Percentiles rank a stretch among this genome's conserved stretches.
Conservation (phyloP, 2,797 vertebrate genomes). For the Serranus cabrilla region DNA sequence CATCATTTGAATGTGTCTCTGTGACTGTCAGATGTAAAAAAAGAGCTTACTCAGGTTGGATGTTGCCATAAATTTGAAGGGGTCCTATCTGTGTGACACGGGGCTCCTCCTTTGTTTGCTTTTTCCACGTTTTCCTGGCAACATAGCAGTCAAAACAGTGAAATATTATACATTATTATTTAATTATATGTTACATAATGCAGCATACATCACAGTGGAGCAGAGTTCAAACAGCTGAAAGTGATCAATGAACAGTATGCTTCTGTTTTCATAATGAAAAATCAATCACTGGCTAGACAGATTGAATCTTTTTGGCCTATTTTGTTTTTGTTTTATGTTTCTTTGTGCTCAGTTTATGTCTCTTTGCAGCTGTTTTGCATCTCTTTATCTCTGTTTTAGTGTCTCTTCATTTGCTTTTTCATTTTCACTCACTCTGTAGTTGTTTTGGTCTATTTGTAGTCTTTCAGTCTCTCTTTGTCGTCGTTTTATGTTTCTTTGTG, state of each 20-base stretch:
- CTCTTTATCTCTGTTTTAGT: too few species aligned
- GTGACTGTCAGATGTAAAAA: background rate
- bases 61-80: constrained; percentile 61
- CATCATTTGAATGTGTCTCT: background rate
- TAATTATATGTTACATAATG: constrained; percentile 12
- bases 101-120: constrained; percentile 37
- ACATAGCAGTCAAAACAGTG: constrained; percentile 28
- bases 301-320: too few species aligned
- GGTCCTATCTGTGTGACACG: constrained; percentile 55
- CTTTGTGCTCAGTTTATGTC: too few species aligned
- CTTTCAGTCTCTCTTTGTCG: too few species aligned
- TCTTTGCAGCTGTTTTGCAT: too few species aligned
- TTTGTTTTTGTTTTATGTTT: too few species aligned
- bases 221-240: constrained; percentile 14
- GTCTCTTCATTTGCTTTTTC: too few species aligned
- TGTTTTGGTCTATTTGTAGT: too few species aligned
- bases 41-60: constrained; percentile 64
- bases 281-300: constrained; percentile 11
- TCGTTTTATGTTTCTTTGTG: too few species aligned
- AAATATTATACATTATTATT: background rate
- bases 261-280: constrained; percentile 7
- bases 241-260: constrained; percentile 35
- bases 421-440: too few species aligned
- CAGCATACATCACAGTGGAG: constrained; percentile 7
- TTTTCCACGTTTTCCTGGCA: constrained; percentile 45